Evolutionary conservation across 2,797 vertebrate species (phyloP), one percentile per base, ranked within the genome.

Genomic region (Hirundo rustica): DNA sequence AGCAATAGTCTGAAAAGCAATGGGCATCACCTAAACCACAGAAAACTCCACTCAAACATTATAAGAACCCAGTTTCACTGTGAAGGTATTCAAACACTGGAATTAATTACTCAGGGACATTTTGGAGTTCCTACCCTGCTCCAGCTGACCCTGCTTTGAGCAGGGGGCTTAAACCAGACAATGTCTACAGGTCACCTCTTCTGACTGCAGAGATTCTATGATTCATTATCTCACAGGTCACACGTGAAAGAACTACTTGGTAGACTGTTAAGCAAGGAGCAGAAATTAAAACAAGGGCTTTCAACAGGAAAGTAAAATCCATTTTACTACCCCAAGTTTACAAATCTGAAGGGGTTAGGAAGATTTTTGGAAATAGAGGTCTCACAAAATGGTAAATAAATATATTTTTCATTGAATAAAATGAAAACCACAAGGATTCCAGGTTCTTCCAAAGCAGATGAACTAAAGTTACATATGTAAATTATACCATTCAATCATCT

Each of bases 401-500:
- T 53, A 23, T 65, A 51, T 74, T 64, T 68, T 5, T 54, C 16
- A 40, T 19, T 5, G 5, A 73, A 61, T 50, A 85, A 96, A 91
- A 89, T 44, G 5, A 62, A 34, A 58, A 70, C 6, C 20, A 38
- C 15, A 67, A 45, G 17, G 4, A 60, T 64, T 68, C 42, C 50
- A 67, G 10, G 5, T 62, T 85, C 85, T 95, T 66, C 53, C 30
- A 53, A 93, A 83, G 34, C 21, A 93, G 26, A 60, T 58, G 32
- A 93, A 96, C 91, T 36, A 72, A 70, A 92, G 61, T 64, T 57
- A 57, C 17, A 30, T 32, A n/a, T 66, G 89, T 92, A 67, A 93
- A 78, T 22, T 58, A 85, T 60, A 61, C 7, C 9, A 40, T 92
- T 91, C 68, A 48, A 45, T 36, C 47, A 38, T 65, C 38, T 62